Evolutionary conservation across 2,888 invertebrate species (phyloP).

Genomic region (Epistrophe eligans): DNA sequence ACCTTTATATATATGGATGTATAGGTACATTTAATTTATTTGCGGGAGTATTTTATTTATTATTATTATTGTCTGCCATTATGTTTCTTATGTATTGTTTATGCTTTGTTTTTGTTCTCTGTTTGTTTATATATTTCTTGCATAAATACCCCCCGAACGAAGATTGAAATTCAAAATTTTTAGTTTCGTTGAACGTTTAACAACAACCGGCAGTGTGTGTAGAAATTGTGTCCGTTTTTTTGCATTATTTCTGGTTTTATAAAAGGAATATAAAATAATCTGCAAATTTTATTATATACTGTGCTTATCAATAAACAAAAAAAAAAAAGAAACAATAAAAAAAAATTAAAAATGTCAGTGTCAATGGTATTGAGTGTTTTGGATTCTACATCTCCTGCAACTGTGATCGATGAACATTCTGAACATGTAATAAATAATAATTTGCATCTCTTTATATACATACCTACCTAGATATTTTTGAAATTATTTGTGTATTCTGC

Average conservation of each 20-base stretch:
- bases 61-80: conserved; percentile 6
- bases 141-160: conserved; percentile 28
- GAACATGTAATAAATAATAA: conserved; percentile 79
- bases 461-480: no score
- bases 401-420: conserved; percentile 79
- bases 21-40: not conserved
- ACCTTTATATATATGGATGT: not conserved
- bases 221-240: conserved; percentile 1
- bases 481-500: not conserved
- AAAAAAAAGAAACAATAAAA: conserved; percentile 30
- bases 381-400: conserved; percentile 75
- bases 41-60: conserved; percentile 25
- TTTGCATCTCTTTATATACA: not conserved
- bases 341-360: conserved; percentile 79
- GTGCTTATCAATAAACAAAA: not conserved
- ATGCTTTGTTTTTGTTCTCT: conserved; percentile 29
- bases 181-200: conserved; percentile 35
- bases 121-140: conserved; percentile 33
- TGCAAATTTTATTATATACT: not conserved
- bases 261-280: not conserved
- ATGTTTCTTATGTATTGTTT: conserved; percentile 37
- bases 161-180: conserved; percentile 31
- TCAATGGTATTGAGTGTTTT: conserved; percentile 79
- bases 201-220: not conserved
- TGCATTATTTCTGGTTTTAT: not conserved